Base-by-base conservation (phyloP, 2,797 vertebrate genomes). In the Helicolenus hilgendorfi region DNA sequence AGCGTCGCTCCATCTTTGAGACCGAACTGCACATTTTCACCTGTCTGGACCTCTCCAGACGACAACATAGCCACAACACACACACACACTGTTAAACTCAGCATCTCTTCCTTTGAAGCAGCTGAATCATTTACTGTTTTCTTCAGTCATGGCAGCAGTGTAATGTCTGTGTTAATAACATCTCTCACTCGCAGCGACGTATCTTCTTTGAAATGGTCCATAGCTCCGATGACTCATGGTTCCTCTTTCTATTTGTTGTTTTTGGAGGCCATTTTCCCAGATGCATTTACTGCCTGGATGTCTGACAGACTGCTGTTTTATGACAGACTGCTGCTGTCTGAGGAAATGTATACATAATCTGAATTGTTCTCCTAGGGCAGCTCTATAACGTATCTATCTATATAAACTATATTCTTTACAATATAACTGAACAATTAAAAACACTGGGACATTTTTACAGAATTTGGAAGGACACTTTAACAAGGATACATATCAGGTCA, bases 131-230 rank as follows among this genome's bases (percentile, higher is more conserved):
- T 79, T 15, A 26, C 26, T 59, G 31, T 27, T 72, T 83, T 29
- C 64, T 62, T 29, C 58, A 65, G 55, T 63, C 49, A 2, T 45
- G n/a, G 60, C 78, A 45, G 53, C 35, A 18, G 35, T 24, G 58
- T 68, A 68, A 70, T 63, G 68, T 84, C 70, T 73, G 74, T 15
- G 67, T 76, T 83, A 89, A 83, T 80, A 85, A 33, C 65, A 26
- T 70, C 41, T 63, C 71, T 83, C 53, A 35, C 20, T 58, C 31
- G 45, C 49, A 45, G 72, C 2, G 0, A 63, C 77, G 77, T 71
- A 82, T 89, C 79, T 79, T 35, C 71, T 81, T 75, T 73, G 75
- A 92, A 84, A 93, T n/a, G 81, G 71, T 79, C 68, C 59, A 59
- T 10, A 62, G 80, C 75, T 70, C 76, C 84, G 69, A 84, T 73